Base-by-base conservation (phyloP, 2,888 invertebrate genomes). In the Hydraecia micacea region DNA sequence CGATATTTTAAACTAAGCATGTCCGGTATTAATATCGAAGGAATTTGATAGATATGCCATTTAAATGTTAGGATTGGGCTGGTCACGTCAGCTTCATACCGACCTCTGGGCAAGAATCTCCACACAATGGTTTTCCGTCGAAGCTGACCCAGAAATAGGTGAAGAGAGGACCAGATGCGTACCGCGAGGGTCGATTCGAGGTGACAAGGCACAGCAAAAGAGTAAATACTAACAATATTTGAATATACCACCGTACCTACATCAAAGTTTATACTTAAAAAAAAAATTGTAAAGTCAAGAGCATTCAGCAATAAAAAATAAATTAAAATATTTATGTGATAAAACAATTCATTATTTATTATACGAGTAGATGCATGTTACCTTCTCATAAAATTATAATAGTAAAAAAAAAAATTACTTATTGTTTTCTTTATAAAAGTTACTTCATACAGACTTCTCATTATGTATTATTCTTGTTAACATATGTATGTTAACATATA, bases 1-100 rank as follows among this genome's bases (percentile, higher is more conserved):
- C 87, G 89, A 46, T 13, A 77, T 46, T 73, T 63, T 62, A 18
- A 46, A 36, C 11, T 36, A 46, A 55, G 63, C 52, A 65, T 25
- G 28, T 66, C 39, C 39, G 39, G 42, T 42, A 42, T 49, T 36
- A 63, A 36, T 63, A 4, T 62, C 62, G 32, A 32, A 32, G 9
- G 32, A 62, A 62, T 62, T 21, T 9, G 4, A 21, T 62, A 32
- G 25, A n/a, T 4, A 32, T 32, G 32, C 4, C 9, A 21, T 21
- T 9, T 18, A 4, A 32, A 9, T 62, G 32, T 32, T 18, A 4
- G 32, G 1, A 21, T 62, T 62, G 18, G 9, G 32, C 62, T 18
- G 9, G 62, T 32, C 21, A 32, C 8, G 60, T 8, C 32, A 62
- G 18, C 21, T 63, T 21, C 32, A 21, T 21, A 21, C 4, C 9